phyloP scores from a whole-genome alignment of 2,888 invertebrate species.

The Cetonia aurata region DNA sequence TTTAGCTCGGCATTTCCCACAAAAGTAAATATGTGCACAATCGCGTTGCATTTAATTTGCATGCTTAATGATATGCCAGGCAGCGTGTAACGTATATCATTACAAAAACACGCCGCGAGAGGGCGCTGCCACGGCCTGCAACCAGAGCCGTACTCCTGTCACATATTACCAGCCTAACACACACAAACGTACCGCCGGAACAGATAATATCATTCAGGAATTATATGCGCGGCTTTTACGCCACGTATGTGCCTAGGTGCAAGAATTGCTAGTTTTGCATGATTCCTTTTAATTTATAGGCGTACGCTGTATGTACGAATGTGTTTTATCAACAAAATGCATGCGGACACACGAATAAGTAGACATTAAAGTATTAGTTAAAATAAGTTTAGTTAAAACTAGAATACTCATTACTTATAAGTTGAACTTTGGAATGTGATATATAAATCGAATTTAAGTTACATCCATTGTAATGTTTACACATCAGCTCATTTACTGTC shows the following conservation, averaged over 20 bases:
- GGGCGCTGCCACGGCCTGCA: not conserved
- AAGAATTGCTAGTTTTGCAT: conserved; percentile 12
- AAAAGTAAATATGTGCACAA: conserved; percentile 17
- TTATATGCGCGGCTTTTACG: not conserved
- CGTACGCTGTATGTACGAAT: not conserved
- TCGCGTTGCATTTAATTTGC: conserved; percentile 32
- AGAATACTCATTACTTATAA: too few species aligned
- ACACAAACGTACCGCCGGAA: not conserved
- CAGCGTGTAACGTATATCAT: conserved; percentile 17
- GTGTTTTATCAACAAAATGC: too few species aligned
- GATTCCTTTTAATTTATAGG: conserved; percentile 9
- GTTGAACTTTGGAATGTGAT: too few species aligned
- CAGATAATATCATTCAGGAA: conserved; percentile 10
- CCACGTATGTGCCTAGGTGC: conserved; percentile 1
- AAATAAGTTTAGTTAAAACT: too few species aligned
- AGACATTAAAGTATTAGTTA: too few species aligned
- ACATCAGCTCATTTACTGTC: too few species aligned
- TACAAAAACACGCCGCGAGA: conserved; percentile 21
- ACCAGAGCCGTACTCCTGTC: not conserved
- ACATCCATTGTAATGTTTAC: too few species aligned
- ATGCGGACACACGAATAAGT: too few species aligned
- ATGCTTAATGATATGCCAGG: conserved; percentile 23
- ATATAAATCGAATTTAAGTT: too few species aligned
- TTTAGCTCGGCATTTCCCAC: conserved; percentile 19
- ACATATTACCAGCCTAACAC: not conserved